Evolutionary conservation across 2,888 invertebrate species (phyloP).

Genomic region (Drosophila neoperkinsi): DNA sequence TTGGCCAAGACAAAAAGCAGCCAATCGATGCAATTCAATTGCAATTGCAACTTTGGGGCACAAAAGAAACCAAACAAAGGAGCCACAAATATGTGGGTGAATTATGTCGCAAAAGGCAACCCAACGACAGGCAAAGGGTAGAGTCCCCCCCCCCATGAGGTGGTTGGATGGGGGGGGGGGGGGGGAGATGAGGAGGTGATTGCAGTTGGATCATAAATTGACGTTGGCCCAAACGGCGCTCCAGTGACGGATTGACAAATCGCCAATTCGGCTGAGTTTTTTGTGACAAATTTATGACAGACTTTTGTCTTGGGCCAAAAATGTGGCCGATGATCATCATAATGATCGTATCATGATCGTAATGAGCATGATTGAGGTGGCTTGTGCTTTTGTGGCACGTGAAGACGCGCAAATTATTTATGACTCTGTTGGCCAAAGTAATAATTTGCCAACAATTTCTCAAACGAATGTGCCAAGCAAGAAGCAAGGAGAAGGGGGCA

Average conservation of each 20-base stretch:
- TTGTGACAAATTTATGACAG: slow-evolving; percentile 79
- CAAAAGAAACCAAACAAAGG: slow-evolving; percentile 33
- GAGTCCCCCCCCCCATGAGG: not conserved
- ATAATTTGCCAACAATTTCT: slow-evolving; percentile 79
- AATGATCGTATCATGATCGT: slow-evolving; percentile 25
- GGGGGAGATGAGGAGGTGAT: not conserved
- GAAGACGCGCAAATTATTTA: slow-evolving; percentile 78
- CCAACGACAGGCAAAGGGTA: not conserved
- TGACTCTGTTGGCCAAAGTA: slow-evolving; percentile 67
- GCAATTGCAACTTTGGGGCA: slow-evolving; percentile 31
- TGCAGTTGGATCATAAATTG: slow-evolving; percentile 63
- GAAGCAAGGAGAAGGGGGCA: not conserved
- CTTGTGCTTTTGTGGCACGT: slow-evolving; percentile 57
- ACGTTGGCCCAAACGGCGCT: slow-evolving; percentile 68
- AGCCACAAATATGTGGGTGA: slow-evolving; percentile 53
- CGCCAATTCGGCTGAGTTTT: slow-evolving; percentile 32
- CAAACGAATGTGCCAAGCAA: slow-evolving; percentile 15
- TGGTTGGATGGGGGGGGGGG: too few species aligned
- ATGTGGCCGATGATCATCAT: slow-evolving; percentile 19
- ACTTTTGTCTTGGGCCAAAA: slow-evolving; percentile 55
- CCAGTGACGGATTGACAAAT: slow-evolving; percentile 80
- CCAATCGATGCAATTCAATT: slow-evolving; percentile 70
- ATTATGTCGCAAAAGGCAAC: slow-evolving; percentile 9
- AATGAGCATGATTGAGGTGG: slow-evolving; percentile 5
- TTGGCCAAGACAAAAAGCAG: slow-evolving; percentile 17